phyloP scores from a whole-genome alignment of 2,797 vertebrate species.

The Argya squamiceps region DNA sequence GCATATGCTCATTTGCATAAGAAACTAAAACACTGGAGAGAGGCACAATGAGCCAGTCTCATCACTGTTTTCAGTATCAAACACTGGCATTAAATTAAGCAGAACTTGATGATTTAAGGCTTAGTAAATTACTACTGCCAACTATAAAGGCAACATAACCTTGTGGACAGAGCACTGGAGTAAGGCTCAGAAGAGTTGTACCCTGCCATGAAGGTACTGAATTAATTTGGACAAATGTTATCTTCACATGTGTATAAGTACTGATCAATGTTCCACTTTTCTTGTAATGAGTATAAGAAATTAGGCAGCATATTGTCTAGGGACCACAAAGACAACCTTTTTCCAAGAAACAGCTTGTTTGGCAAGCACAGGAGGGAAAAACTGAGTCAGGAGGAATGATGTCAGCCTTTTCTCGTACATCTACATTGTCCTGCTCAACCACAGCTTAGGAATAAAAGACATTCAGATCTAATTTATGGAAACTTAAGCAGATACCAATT shows the following conservation, averaged over 20 bases:
- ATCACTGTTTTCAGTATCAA: neutral
- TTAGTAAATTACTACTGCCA: neutral
- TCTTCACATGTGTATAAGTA: neutral
- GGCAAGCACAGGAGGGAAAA: conserved; percentile 39
- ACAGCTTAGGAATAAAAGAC: conserved; percentile 17
- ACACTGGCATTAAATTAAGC: neutral
- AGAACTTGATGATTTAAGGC: neutral
- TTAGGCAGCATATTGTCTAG: conserved; percentile 7
- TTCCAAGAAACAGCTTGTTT: conserved; percentile 28
- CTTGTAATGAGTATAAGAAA: neutral
- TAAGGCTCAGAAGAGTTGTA: neutral
- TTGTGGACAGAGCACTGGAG: neutral
- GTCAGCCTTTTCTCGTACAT: conserved; percentile 23
- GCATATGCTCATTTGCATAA: neutral
- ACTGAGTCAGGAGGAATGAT: conserved; percentile 49
- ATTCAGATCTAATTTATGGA: conserved; percentile 35
- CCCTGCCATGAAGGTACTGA: neutral
- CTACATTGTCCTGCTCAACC: conserved; percentile 9
- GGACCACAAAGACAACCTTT: neutral
- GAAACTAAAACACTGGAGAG: neutral
- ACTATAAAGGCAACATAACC: neutral
- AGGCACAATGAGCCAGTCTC: neutral
- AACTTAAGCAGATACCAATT: conserved; percentile 24
- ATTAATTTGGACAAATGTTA: neutral
- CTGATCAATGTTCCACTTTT: neutral